These are phyloP conservation scores for Drosophila arizonae DNA, from an alignment of 1,140 invertebrate species.

Conservation along the genomic window DNA sequence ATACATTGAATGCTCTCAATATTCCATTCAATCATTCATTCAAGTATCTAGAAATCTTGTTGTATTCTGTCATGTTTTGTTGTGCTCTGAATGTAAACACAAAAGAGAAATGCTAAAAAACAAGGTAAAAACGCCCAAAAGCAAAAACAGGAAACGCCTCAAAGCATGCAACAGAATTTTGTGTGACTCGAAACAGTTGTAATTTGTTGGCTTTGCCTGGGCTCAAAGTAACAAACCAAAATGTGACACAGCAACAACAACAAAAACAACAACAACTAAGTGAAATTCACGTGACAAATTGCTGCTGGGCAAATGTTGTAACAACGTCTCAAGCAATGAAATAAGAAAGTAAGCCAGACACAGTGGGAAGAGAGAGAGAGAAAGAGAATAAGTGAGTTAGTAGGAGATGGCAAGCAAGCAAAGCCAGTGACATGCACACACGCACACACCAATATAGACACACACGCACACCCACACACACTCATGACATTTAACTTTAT, in stretches of 20 bases:
- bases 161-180: constrained; percentile 46
- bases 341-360: constrained; percentile 19
- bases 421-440: constrained; percentile 23
- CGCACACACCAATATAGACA: constrained; percentile 17
- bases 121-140: constrained; percentile 1
- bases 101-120: constrained; percentile 10
- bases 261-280: constrained; percentile 35
- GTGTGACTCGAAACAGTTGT: constrained; percentile 36
- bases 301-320: constrained; percentile 58
- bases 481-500: constrained; percentile 56
- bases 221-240: constrained; percentile 32
- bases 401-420: constrained; percentile 1
- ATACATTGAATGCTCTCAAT: constrained; percentile 1
- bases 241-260: constrained; percentile 28
- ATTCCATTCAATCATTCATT: background rate
- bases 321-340: constrained; percentile 45
- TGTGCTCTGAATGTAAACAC: constrained; percentile 20
- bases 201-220: constrained; percentile 38
- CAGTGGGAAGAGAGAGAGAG: constrained; percentile 19
- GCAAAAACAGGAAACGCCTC: constrained; percentile 34
- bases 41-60: background rate
- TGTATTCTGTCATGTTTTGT: constrained; percentile 26
- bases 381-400: background rate
- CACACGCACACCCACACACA: constrained; percentile 22
- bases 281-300: constrained; percentile 72